Percentiles rank a stretch among this genome's conserved stretches.
These are phyloP conservation scores for Onychomys leucogaster DNA, from an alignment of 2,797 vertebrate species.

Conservation along the genomic window DNA sequence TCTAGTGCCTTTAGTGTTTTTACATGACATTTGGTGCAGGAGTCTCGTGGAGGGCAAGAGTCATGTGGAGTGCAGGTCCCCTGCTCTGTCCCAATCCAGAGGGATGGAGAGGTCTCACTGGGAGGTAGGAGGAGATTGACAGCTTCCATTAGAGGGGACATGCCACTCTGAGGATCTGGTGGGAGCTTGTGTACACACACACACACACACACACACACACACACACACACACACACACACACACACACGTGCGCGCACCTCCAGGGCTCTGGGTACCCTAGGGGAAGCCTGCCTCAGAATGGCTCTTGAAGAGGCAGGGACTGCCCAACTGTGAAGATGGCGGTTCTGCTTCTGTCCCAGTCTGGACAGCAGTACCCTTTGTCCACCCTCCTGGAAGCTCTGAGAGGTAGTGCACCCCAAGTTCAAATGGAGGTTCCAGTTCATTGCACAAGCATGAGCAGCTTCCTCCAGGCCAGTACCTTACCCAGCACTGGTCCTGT, in stretches of 20 bases:
- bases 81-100: not conserved
- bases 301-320: not conserved
- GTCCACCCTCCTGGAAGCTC: not conserved
- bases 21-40: no score
- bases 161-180: not conserved
- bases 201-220: not conserved
- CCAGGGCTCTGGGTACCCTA: not conserved
- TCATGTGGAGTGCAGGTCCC: no score
- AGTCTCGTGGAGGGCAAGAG: no score
- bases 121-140: fast-evolving
- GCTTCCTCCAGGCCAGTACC: not conserved
- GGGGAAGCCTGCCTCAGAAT: not conserved
- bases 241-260: not conserved
- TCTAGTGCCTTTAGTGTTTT: not conserved
- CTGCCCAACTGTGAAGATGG: not conserved
- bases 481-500: fast-evolving
- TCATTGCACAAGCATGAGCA: not conserved
- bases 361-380: not conserved
- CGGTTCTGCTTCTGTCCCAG: not conserved
- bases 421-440: not conserved
- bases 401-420: not conserved
- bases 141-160: not conserved
- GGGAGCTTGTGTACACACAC: not conserved
- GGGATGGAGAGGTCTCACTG: not conserved
- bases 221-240: not conserved